Evolutionary conservation across 2,888 invertebrate species (phyloP).

Genomic region (Ectropis crepuscularia): DNA sequence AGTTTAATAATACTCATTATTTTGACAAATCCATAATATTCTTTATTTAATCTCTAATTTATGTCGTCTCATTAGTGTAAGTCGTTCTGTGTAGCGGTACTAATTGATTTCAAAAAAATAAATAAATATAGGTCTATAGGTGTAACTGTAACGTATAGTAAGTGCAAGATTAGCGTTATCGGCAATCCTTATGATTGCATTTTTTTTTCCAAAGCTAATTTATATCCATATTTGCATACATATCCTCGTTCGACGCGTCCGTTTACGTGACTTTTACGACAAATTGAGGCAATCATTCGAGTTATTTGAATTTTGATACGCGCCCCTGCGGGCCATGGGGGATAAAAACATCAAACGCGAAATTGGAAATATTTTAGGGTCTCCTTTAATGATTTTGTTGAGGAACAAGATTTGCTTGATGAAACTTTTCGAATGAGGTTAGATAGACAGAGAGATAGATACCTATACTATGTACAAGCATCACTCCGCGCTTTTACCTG

Average conservation of each 20-base stretch:
- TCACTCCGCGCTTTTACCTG: too few relatives aligned
- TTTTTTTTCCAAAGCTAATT: neutral
- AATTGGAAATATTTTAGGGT: slow-evolving; percentile 11
- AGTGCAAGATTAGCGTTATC: too few relatives aligned
- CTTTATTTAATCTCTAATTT: too few relatives aligned
- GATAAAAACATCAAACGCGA: slow-evolving; percentile 25
- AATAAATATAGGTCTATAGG: too few relatives aligned
- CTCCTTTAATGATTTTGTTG: slow-evolving; percentile 7
- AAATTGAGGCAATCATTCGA: slow-evolving; percentile 24
- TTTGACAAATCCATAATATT: too few relatives aligned
- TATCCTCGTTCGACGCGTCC: slow-evolving; percentile 6
- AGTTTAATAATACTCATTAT: too few relatives aligned
- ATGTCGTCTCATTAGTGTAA: too few relatives aligned
- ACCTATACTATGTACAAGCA: too few relatives aligned
- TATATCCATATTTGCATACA: slow-evolving; percentile 10
- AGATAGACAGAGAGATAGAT: too few relatives aligned
- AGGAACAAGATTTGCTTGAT: neutral
- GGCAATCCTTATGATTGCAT: neutral
- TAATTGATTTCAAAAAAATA: too few relatives aligned
- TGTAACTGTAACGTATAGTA: too few relatives aligned
- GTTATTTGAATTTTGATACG: slow-evolving; percentile 26
- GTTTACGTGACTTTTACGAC: slow-evolving; percentile 21
- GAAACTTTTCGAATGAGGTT: neutral
- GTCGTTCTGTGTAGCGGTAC: too few relatives aligned
- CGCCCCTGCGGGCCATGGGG: slow-evolving; percentile 12